phyloP scores from a whole-genome alignment of 37 sponge, comb jelly and placozoan genomes.

The Theonella swinhoei region DNA sequence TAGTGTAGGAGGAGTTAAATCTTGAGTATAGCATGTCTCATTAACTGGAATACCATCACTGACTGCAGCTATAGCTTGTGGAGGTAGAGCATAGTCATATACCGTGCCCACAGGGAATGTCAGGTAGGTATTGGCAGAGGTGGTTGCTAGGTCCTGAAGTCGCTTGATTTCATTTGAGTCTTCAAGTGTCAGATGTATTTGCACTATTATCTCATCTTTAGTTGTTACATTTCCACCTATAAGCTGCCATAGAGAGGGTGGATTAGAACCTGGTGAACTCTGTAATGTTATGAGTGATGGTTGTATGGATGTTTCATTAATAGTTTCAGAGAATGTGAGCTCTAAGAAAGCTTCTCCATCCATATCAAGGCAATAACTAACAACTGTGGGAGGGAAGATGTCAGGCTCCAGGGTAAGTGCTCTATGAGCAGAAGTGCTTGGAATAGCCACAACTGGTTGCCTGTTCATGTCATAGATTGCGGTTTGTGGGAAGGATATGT shows the following conservation, averaged over 20 bases:
- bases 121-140: slow-evolving; percentile 62
- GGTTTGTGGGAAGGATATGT: slow-evolving; percentile 36
- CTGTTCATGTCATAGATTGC: slow-evolving; percentile 79
- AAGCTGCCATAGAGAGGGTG: slow-evolving; percentile 33
- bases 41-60: slow-evolving; percentile 54
- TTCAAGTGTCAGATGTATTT: slow-evolving; percentile 50
- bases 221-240: slow-evolving; percentile 83
- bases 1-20: slow-evolving; percentile 76
- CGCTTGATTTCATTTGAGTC: slow-evolving; percentile 82
- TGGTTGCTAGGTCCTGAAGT: slow-evolving; percentile 64
- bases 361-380: slow-evolving; percentile 75
- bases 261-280: slow-evolving; percentile 11
- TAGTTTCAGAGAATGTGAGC: slow-evolving; percentile 88
- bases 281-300: slow-evolving; percentile 60
- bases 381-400: slow-evolving; percentile 66
- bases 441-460: slow-evolving; percentile 69
- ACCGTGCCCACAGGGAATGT: slow-evolving; percentile 53
- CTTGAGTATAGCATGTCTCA: slow-evolving; percentile 65
- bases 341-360: slow-evolving; percentile 49
- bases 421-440: slow-evolving; percentile 22
- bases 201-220: slow-evolving; percentile 55
- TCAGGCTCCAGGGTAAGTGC: slow-evolving; percentile 53
- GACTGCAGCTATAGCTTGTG: slow-evolving; percentile 34
- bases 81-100: slow-evolving; percentile 69
- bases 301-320: slow-evolving; percentile 76